A percentile compares a stretch with the other conserved stretches of the same genome.
Conservation (phyloP, 1,140 invertebrate species). For the Andrena cerasifolii region DNA sequence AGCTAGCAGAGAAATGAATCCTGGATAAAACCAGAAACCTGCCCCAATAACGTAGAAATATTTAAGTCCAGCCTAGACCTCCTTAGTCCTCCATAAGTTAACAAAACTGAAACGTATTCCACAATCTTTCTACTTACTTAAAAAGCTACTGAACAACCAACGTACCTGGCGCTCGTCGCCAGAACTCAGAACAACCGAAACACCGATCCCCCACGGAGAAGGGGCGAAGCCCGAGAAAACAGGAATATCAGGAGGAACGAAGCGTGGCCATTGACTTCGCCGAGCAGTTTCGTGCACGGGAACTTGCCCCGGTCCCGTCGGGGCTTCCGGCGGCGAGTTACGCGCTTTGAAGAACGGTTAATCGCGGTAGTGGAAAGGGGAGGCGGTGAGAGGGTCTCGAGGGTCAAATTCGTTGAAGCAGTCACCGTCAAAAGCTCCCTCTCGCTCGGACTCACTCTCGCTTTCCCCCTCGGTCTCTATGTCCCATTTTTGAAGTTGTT, state of each 20-base stretch:
- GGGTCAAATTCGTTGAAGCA: constrained; percentile 61
- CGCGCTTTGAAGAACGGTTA: constrained; percentile 10
- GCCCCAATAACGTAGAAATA: too few relatives aligned
- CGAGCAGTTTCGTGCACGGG: not conserved
- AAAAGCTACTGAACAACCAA: too few relatives aligned
- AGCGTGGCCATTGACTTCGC: not conserved
- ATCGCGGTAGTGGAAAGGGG: not conserved
- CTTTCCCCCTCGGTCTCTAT: not conserved
- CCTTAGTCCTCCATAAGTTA: too few relatives aligned
- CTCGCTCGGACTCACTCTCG: constrained; percentile 4
- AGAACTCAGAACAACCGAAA: constrained; percentile 9
- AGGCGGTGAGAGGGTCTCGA: constrained; percentile 29
- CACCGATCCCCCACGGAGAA: not conserved
- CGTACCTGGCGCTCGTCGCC: too few relatives aligned
- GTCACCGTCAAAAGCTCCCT: constrained; percentile 29
- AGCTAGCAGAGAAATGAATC: too few relatives aligned
- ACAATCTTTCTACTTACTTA: too few relatives aligned
- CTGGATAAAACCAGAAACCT: too few relatives aligned
- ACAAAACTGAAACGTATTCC: too few relatives aligned
- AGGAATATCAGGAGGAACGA: not conserved
- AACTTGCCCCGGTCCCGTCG: not conserved
- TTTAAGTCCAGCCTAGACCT: too few relatives aligned
- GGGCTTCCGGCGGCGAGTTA: not conserved
- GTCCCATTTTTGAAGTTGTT: constrained; percentile 62
- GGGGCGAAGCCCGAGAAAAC: not conserved